Evolutionary conservation across 1,140 invertebrate species (phyloP).

Genomic region (Leptinotarsa lineolata): DNA sequence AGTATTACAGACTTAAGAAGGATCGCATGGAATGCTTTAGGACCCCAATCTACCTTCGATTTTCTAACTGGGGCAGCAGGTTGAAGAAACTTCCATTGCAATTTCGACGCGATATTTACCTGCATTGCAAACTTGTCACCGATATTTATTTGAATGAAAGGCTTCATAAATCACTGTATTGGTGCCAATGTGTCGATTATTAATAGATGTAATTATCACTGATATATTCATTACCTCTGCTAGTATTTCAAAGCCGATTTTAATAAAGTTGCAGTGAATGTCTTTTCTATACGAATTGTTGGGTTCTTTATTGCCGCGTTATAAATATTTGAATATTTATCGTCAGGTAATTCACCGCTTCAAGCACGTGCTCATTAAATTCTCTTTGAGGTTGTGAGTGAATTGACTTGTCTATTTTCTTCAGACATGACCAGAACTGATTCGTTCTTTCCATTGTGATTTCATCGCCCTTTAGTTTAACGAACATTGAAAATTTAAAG

Average conservation of each 20-base stretch:
- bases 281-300: background rate
- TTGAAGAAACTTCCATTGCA: too few relatives aligned
- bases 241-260: background rate
- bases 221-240: background rate
- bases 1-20: too few relatives aligned
- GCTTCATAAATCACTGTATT: background rate
- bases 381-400: background rate
- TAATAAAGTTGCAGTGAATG: background rate
- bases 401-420: background rate
- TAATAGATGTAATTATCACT: background rate
- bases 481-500: too few relatives aligned
- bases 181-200: background rate
- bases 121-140: background rate
- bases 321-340: slow-evolving; percentile 7
- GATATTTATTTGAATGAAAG: background rate
- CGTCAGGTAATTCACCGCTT: background rate
- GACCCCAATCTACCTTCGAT: too few relatives aligned
- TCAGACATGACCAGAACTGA: background rate
- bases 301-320: background rate
- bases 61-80: too few relatives aligned
- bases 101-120: too few relatives aligned
- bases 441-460: too few relatives aligned
- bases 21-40: too few relatives aligned
- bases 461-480: too few relatives aligned
- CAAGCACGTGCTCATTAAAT: background rate